Base-by-base conservation (phyloP, 2,888 invertebrate genomes). In the Watsonalla cultraria region DNA sequence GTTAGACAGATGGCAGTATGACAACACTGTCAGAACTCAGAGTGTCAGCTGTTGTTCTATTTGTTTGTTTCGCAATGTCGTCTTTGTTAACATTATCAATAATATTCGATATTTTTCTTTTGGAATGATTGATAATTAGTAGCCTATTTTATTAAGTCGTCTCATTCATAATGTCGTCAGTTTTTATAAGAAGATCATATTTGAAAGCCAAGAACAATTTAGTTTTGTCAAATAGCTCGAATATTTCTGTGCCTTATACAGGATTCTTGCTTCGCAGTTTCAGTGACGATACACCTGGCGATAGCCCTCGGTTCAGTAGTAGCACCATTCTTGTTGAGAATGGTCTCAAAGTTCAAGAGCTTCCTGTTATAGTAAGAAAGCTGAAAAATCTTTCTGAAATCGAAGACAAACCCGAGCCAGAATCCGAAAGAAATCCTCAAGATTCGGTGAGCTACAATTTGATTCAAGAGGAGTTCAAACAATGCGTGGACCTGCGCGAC, bases 271-370 rank as follows among this genome's bases (percentile, higher is more conserved):
- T 56, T 56, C 77, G 87, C 59, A 70, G 59, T 51, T 76, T 74
- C 51, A 75, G 80, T 65, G 86, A 86, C 59, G 83, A 85, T 39
- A 85, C 82, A 64, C 66, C 66, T 61, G 68, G 69, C 45, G 74
- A 68, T 61, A 75, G 72, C 62, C 76, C 79, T 51, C 85, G 86
- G 59, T 84, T 84, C 57, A 80, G 74, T 53, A 82, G 76, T 51
- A 88, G 84, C 60, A 92, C 92, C 8, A 92, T 94, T 55, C 76
- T 95, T 48, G 82, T 94, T 53, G 94, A 95, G 81, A 93, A 94
- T 73, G 94, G 94, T 5, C 80, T 88, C n/a, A 90, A 92, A 53
- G 93, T 95, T 24, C 92, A 93, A 65, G 95, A 95, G 74, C 85
- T 95, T 50, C 94, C 94, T 2, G 83, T 94, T 11, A 91, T 94